phyloP scores from a whole-genome alignment of 2,113 vertebrate species.

The Mormyrus iriodes region DNA sequence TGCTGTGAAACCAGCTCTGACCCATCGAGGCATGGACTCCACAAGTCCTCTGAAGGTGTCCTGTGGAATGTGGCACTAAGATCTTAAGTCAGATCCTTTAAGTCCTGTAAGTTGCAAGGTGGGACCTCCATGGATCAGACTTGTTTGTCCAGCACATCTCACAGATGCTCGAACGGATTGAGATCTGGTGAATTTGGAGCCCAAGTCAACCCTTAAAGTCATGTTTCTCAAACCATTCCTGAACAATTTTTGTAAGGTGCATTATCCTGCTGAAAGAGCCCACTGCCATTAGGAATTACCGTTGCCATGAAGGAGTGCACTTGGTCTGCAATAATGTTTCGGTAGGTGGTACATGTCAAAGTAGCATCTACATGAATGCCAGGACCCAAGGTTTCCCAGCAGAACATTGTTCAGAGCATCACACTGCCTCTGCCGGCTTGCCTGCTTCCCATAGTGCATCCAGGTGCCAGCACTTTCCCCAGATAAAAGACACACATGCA shows the following conservation, averaged over 20 bases:
- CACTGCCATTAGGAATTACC: background rate
- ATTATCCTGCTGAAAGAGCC: background rate
- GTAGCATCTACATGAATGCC: background rate
- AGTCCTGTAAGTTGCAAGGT: background rate
- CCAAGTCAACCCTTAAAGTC: background rate
- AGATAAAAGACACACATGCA: background rate
- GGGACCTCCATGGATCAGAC: background rate
- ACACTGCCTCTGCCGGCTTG: background rate
- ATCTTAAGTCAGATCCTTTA: background rate
- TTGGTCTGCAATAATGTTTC: background rate
- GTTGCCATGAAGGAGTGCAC: background rate
- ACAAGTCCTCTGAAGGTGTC: background rate
- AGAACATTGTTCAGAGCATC: background rate
- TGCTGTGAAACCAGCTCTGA: background rate
- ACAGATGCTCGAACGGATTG: background rate
- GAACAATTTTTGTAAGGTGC: background rate
- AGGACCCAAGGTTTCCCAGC: background rate
- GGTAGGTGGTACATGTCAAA: background rate
- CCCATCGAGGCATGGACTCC: background rate
- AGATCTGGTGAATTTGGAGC: background rate
- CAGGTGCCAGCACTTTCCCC: background rate
- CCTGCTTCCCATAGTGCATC: background rate
- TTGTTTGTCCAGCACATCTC: background rate
- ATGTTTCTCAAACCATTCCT: background rate
- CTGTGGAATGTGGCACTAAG: background rate